A percentile compares a stretch with the other conserved stretches of the same genome.
phyloP scores from a whole-genome alignment of 2,797 vertebrate genomes.

The Melanotaenia boesemani region DNA sequence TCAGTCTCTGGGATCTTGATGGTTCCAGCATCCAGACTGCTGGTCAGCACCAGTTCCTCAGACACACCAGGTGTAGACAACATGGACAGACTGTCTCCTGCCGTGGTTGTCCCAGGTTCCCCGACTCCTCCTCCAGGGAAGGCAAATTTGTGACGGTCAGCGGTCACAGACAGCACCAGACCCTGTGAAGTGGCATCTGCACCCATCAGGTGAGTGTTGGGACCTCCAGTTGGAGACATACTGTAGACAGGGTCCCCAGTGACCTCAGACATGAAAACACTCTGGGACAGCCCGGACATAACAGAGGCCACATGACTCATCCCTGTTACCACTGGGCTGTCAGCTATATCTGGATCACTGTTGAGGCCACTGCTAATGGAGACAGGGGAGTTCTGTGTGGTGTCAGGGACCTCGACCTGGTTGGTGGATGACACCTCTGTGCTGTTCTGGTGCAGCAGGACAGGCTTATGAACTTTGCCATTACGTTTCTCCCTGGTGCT shows the following conservation, averaged over 20 bases:
- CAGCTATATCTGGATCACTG: slow-evolving; percentile 96
- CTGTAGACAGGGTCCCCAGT: slow-evolving; percentile 95
- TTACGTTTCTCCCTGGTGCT: slow-evolving; percentile 93
- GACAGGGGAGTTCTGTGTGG: slow-evolving; percentile 98
- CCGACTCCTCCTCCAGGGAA: slow-evolving; percentile 87
- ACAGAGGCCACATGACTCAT: slow-evolving; percentile 97
- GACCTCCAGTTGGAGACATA: slow-evolving; percentile 95
- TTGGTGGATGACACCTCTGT: slow-evolving; percentile 99
- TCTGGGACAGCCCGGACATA: slow-evolving; percentile 96
- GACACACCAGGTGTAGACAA: slow-evolving; percentile 91
- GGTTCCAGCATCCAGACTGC: slow-evolving; percentile 90
- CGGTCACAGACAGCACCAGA: slow-evolving; percentile 92
- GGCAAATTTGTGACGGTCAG: slow-evolving; percentile 97
- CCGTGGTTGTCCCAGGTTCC: slow-evolving; percentile 74
- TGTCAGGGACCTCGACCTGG: slow-evolving; percentile 99
- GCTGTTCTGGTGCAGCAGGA: slow-evolving; percentile 97
- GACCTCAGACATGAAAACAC: slow-evolving; percentile 98
- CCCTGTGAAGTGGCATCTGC: slow-evolving; percentile 91
- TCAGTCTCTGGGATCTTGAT: slow-evolving; percentile 96
- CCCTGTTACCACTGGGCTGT: slow-evolving; percentile 95
- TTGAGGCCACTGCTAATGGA: slow-evolving; percentile 99
- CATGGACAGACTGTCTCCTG: slow-evolving; percentile 92
- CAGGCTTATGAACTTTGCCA: slow-evolving; percentile 96
- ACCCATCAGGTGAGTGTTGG: slow-evolving; percentile 95
- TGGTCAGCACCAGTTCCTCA: slow-evolving; percentile 97